Evolutionary conservation across 53 echinoderm and acorn worm genomes (phyloP).

Genomic region (Paelopatides confundens): DNA sequence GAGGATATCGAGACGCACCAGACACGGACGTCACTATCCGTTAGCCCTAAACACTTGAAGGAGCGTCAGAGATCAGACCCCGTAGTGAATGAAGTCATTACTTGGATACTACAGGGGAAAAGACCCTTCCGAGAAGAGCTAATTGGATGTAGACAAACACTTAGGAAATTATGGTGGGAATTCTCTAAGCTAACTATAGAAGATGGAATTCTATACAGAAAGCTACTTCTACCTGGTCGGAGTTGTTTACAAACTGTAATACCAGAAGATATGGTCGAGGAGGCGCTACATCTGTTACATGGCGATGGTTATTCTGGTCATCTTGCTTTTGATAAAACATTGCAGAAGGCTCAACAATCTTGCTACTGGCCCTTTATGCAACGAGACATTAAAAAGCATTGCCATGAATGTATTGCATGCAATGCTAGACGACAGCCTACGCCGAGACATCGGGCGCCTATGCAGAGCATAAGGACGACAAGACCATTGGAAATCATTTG

Average conservation of each 20-base stretch:
- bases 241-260: conserved; percentile 8
- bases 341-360: conserved; percentile 19
- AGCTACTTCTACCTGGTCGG: not conserved
- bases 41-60: not conserved
- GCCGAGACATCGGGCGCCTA: conserved; percentile 54
- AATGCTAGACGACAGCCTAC: conserved; percentile 43
- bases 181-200: not conserved
- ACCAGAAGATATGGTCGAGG: not conserved
- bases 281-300: conserved; percentile 44
- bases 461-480: conserved; percentile 1
- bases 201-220: not conserved
- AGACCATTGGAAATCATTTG: conserved; percentile 61
- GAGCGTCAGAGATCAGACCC: not conserved
- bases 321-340: conserved; percentile 6
- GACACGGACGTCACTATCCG: not conserved
- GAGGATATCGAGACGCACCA: not conserved
- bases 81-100: not conserved
- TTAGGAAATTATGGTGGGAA: conserved; percentile 35
- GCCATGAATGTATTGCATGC: conserved; percentile 46
- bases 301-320: not conserved
- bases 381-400: conserved; percentile 48
- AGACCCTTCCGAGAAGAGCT: not conserved
- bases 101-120: not conserved
- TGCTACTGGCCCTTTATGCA: conserved; percentile 73
- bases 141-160: not conserved